Conservation (phyloP, 2,113 vertebrate genomes). For the Actinemys pallida region DNA sequence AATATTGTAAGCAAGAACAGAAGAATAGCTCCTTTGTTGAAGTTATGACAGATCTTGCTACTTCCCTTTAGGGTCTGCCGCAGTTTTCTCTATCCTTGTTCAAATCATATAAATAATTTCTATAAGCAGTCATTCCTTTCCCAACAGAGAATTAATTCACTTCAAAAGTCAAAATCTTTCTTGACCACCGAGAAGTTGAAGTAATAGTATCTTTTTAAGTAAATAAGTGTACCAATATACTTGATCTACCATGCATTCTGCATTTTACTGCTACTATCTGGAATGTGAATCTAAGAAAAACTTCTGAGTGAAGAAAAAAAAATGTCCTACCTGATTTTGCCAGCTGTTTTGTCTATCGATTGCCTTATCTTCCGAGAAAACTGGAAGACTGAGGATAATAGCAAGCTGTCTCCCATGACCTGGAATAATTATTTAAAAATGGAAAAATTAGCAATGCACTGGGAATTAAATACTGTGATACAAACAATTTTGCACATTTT, state of each 20-base stretch:
- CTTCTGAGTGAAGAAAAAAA: not conserved
- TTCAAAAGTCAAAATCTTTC: not conserved
- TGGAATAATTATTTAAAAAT: conserved; percentile 64
- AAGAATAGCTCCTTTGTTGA: not conserved
- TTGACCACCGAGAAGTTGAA: not conserved
- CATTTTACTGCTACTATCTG: not conserved
- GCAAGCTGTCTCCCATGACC: conserved; percentile 96
- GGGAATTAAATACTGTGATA: not conserved
- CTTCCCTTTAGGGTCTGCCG: not conserved
- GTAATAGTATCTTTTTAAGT: not conserved
- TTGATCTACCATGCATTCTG: not conserved
- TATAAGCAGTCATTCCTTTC: not conserved
- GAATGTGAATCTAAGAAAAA: not conserved
- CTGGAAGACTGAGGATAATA: conserved; percentile 95
- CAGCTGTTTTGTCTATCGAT: conserved; percentile 95
- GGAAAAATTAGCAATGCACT: not conserved
- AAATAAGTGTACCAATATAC: not conserved
- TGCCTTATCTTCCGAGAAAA: conserved; percentile 96
- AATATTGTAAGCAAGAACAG: not conserved
- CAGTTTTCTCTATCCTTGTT: not conserved
- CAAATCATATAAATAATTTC: not conserved
- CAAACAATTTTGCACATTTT: not conserved
- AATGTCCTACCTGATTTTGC: conserved; percentile 91
- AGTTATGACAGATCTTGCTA: not conserved
- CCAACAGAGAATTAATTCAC: not conserved